These are phyloP conservation scores for Synchiropus splendidus DNA, from an alignment of 2,113 vertebrate genomes.

Conservation along the genomic window DNA sequence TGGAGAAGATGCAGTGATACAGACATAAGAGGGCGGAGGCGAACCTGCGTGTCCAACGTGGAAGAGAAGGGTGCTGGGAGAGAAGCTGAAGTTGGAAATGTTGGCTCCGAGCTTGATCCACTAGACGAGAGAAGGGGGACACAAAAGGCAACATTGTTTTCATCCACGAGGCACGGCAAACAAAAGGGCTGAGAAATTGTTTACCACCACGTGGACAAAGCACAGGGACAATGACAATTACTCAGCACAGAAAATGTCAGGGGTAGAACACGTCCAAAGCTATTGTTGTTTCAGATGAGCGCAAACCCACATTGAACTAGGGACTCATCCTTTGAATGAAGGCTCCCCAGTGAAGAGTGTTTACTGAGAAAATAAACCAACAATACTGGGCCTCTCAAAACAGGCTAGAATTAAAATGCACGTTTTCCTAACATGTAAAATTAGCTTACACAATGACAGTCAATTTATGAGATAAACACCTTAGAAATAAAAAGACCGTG, in stretches of 20 bases:
- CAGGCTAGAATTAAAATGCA: too few relatives aligned
- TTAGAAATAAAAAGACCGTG: background rate
- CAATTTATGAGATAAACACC: background rate
- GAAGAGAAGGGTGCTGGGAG: slow-evolving; percentile 92
- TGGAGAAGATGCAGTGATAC: too few relatives aligned
- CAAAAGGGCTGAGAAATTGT: slow-evolving; percentile 34
- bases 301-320: too few relatives aligned
- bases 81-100: slow-evolving; percentile 90
- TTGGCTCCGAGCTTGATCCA: slow-evolving; percentile 98
- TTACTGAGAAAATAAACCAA: slow-evolving; percentile 7
- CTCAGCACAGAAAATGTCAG: slow-evolving; percentile 31
- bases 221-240: slow-evolving; percentile 27
- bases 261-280: slow-evolving; percentile 4
- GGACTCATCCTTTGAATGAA: too few relatives aligned
- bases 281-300: too few relatives aligned
- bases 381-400: too few relatives aligned
- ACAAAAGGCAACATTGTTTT: slow-evolving; percentile 28
- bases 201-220: slow-evolving; percentile 26
- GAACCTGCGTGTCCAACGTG: slow-evolving; percentile 93
- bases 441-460: background rate
- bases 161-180: slow-evolving; percentile 15
- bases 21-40: slow-evolving; percentile 17
- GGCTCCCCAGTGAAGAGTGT: background rate
- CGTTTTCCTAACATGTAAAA: too few relatives aligned
- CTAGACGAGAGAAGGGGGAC: slow-evolving; percentile 51